Percentiles rank a stretch among this genome's conserved stretches.
Conservation (phyloP, 2,113 vertebrate genomes). For the Suricata suricatta region DNA sequence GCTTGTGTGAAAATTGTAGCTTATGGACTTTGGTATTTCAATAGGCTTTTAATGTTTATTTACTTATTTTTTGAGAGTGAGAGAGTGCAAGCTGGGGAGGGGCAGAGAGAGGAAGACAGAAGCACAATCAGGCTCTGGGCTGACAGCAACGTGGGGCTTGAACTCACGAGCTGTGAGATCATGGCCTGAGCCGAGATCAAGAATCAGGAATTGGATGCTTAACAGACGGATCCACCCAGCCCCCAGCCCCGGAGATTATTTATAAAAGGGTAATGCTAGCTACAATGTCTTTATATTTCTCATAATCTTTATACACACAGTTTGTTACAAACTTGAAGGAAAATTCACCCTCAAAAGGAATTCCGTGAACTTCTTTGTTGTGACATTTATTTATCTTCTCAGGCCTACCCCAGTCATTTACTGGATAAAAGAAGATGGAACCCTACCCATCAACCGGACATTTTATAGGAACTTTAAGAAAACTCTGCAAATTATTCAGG, state of each 20-base stretch:
- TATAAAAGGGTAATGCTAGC: not conserved
- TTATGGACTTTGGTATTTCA: not conserved
- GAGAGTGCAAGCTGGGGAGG: too few species aligned
- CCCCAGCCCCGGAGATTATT: not conserved
- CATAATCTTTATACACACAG: not conserved
- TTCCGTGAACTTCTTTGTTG: not conserved
- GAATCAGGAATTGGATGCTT: too few species aligned
- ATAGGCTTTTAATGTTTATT: too few species aligned
- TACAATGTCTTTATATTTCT: not conserved
- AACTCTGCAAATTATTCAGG: conserved; percentile 91
- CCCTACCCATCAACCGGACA: conserved; percentile 88
- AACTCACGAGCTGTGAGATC: too few species aligned
- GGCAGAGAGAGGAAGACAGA: too few species aligned
- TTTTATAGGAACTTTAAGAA: conserved; percentile 93
- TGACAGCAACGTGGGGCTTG: too few species aligned
- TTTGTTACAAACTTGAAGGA: not conserved
- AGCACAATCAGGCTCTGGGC: too few species aligned
- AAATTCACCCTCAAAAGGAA: not conserved
- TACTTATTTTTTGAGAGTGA: too few species aligned
- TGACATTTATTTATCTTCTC: conserved; percentile 67
- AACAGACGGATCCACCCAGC: too few species aligned
- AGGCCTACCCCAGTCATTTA: conserved; percentile 94
- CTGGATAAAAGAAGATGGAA: conserved; percentile 94
- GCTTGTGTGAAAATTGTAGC: not conserved
- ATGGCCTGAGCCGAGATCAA: too few species aligned